Evolutionary conservation across 2,888 invertebrate species (phyloP), one percentile per base, ranked within the genome.

Genomic region (Helobdella robusta): DNA sequence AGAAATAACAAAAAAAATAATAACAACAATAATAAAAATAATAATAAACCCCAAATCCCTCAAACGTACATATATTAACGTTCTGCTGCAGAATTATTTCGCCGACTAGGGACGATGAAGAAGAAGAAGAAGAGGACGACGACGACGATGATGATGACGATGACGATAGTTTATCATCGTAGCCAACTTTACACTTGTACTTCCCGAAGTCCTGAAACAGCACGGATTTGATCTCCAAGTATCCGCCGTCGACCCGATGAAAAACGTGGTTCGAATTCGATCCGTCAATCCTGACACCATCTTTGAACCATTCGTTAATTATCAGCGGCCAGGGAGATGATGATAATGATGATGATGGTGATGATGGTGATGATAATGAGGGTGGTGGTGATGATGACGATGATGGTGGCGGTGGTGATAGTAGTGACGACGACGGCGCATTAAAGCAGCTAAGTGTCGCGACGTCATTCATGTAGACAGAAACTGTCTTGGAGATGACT

Each of bases 31-130:
- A n/a, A n/a, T n/a, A n/a, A n/a, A n/a, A n/a, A n/a, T n/a, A n/a
- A n/a, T n/a, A n/a, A n/a, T n/a, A n/a, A n/a, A n/a, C n/a, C n/a
- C n/a, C n/a, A n/a, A n/a, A n/a, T n/a, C n/a, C n/a, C n/a, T n/a
- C n/a, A n/a, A n/a, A n/a, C n/a, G n/a, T n/a, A n/a, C n/a, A n/a
- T n/a, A n/a, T n/a, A n/a, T n/a, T n/a, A n/a, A n/a, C n/a, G n/a
- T n/a, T n/a, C n/a, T n/a, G n/a, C n/a, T n/a, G n/a, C n/a, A n/a
- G n/a, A n/a, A n/a, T n/a, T n/a, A n/a, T n/a, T n/a, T n/a, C n/a
- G n/a, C n/a, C n/a, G n/a, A n/a, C n/a, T n/a, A n/a, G n/a, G n/a
- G 60, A 59, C 8, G 60, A 59, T 59, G 60, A 59, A 8, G 60
- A 36, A 6, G 60, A 36, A 6, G 60, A 36, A 11, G 40, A 40